Evolutionary conservation across 2,113 vertebrate genomes (phyloP).

Genomic region (Aepyceros melampus): DNA sequence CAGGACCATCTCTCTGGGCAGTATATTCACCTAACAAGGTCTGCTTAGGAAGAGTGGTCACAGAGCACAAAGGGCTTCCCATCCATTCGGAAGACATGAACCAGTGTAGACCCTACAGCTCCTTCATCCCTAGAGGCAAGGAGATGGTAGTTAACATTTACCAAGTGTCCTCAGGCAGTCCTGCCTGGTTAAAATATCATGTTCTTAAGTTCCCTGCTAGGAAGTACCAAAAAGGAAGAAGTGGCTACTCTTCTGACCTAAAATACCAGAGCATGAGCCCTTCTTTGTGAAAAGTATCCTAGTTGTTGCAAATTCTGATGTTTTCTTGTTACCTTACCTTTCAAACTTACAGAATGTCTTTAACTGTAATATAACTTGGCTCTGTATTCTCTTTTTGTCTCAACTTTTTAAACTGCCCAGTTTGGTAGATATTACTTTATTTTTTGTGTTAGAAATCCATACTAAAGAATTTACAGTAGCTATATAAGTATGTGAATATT

Average conservation of each 20-base stretch:
- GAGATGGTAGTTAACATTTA: neutral
- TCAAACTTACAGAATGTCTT: neutral
- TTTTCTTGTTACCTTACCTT: neutral
- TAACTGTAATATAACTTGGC: neutral
- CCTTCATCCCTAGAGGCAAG: neutral
- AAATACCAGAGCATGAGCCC: neutral
- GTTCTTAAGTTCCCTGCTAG: neutral
- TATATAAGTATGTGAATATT: neutral
- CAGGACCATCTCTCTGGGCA: neutral
- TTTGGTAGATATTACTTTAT: slow-evolving; percentile 2
- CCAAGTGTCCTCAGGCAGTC: neutral
- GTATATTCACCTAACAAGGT: neutral
- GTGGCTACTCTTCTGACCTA: neutral
- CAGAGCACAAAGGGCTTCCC: neutral
- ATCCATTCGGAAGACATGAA: neutral
- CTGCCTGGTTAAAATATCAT: neutral
- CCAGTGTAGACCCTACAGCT: too few relatives aligned
- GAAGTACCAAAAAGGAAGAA: too few relatives aligned
- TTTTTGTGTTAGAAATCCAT: slow-evolving; percentile 28
- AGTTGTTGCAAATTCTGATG: neutral
- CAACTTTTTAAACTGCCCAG: neutral
- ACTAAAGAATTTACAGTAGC: neutral
- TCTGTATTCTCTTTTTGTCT: neutral
- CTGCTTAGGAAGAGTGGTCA: neutral
- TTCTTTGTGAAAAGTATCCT: neutral